These are phyloP conservation scores for Mactra quadrangularis DNA, from an alignment of 1,140 invertebrate genomes.

Conservation along the genomic window DNA sequence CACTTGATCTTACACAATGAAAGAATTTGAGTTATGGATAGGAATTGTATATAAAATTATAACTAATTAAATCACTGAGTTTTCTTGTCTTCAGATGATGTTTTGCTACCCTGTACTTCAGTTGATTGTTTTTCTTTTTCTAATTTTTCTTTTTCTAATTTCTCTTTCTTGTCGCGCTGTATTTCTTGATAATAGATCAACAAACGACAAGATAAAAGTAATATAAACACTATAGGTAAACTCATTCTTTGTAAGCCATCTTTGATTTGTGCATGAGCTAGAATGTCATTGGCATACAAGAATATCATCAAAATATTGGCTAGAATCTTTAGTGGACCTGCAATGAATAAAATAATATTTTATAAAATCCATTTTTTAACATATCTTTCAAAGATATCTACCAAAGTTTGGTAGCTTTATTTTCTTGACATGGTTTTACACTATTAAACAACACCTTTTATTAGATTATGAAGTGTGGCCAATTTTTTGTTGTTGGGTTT, in stretches of 20 bases:
- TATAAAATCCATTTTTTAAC: no score
- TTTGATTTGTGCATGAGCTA: conserved; percentile 96
- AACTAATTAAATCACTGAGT: conserved; percentile 26
- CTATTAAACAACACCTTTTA: no score
- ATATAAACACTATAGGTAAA: conserved; percentile 96
- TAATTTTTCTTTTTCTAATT: neutral
- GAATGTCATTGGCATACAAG: conserved; percentile 94
- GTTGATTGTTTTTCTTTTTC: neutral
- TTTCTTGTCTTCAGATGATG: conserved; percentile 20
- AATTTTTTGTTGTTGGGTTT: no score
- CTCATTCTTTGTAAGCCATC: conserved; percentile 97
- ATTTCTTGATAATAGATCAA: conserved; percentile 86
- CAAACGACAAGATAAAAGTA: conserved; percentile 96
- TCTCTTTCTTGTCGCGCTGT: neutral
- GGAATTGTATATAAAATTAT: no score
- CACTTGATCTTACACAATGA: no score
- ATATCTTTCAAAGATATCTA: no score
- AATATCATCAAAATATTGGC: conserved; percentile 93
- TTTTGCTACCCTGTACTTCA: neutral
- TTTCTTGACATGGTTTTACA: no score
- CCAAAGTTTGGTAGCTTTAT: no score
- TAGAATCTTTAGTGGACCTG: conserved; percentile 94
- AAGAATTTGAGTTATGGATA: no score
- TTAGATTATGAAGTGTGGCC: no score
- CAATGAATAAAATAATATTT: conserved; percentile 66